Evolutionary conservation across 2,113 vertebrate genomes (phyloP), one percentile per base, ranked within the genome.

Genomic region (Coryphaenoides rupestris): DNA sequence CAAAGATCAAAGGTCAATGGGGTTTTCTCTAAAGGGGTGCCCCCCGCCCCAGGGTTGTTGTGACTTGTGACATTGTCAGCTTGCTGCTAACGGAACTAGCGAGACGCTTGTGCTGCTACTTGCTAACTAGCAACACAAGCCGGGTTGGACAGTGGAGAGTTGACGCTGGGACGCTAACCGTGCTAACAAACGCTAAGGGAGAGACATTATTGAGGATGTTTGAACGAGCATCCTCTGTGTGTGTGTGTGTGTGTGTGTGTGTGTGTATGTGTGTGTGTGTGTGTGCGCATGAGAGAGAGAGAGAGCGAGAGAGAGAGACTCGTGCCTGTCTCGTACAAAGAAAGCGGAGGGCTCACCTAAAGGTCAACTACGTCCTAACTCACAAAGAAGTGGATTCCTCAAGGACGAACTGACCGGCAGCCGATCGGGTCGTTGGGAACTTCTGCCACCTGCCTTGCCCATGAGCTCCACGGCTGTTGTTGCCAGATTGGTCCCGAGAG

Each of bases 361-460:
- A 40, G 33, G 33, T 40, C 33, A 40, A 40, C 33, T 12, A 40
- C 33, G 33, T 40, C 33, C 33, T 26, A 26, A 26, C 24, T 40
- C 33, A 40, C 33, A 59, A 49, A 62, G 19, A 52, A 75, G 24
- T 19, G 10, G 62, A 73, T 66, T 62, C 50, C 53, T 22, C 33
- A 4, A 70, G 71, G 68, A 69, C 54, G 66, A 82, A 71, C n/a
- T n/a, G n/a, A n/a, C n/a, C n/a, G n/a, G n/a, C 75, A 82, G 80
- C 79, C 69, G 70, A 78, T 69, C 60, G 23, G 68, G 72, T 84
- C 72, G n/a, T 64, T 61, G 72, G 79, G 82, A 87, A 84, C 84
- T 81, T 62, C 58, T 56, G 28, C n/a, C 65, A 57, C 50, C 58
- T 61, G 50, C 50, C 68, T 55, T 26, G 57, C 55, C 55, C 69